Evolutionary conservation across 37 sponge, comb jelly and placozoan genomes (phyloP), one percentile per base, ranked within the genome.

Genomic region (Haliclona indistincta): DNA sequence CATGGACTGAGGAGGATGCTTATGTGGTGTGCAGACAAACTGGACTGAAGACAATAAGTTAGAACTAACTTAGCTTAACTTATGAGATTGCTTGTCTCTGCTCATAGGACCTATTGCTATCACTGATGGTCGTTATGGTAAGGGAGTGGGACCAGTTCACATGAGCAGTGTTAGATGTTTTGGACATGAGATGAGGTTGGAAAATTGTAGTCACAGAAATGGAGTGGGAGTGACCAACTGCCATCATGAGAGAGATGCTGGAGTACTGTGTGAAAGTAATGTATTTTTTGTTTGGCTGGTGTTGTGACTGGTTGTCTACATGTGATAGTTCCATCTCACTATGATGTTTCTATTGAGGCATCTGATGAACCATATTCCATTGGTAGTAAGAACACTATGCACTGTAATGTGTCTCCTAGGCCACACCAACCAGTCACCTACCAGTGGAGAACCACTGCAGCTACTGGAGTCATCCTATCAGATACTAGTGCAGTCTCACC

Each of bases 241-340:
- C 28, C n/a, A 58, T n/a, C 60, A 58, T 58, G 60, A 26, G 6
- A n/a, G n/a, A n/a, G 60, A 58, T n/a, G 60, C n/a, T n/a, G 60
- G 60, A 25, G 22, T 58, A 6, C 11, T n/a, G 28, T 58, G 60
- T 26, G 6, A 20, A 58, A 26, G 60, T 58, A n/a, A 58, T n/a
- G n/a, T n/a, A n/a, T n/a, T n/a, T n/a, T n/a, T n/a, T n/a, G n/a
- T n/a, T n/a, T n/a, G n/a, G n/a, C n/a, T n/a, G n/a, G n/a, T n/a
- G n/a, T n/a, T n/a, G n/a, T n/a, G n/a, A n/a, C n/a, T n/a, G n/a
- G n/a, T n/a, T n/a, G n/a, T n/a, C n/a, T n/a, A n/a, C n/a, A n/a
- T n/a, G n/a, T n/a, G n/a, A n/a, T n/a, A n/a, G n/a, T n/a, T n/a
- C n/a, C n/a, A n/a, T n/a, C n/a, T n/a, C n/a, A n/a, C n/a, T n/a